A percentile compares a stretch with the other conserved stretches of the same genome.
Conservation (phyloP, 2,888 invertebrate genomes). For the Drosophila pullipes region DNA sequence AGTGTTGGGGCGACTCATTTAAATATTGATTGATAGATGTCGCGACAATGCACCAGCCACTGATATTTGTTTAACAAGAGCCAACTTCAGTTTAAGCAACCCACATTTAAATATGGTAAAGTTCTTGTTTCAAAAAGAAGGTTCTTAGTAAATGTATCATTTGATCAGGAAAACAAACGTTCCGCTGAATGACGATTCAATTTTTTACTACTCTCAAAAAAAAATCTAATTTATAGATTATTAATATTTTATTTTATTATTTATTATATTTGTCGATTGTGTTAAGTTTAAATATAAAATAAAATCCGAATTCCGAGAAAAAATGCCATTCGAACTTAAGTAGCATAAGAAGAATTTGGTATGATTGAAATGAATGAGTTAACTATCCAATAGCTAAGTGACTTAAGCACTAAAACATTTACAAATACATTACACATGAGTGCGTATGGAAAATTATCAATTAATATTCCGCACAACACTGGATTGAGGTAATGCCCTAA, state of each 20-base stretch:
- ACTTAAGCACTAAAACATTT: not conserved
- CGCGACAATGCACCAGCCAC: not conserved
- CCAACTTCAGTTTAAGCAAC: not conserved
- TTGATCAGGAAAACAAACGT: not conserved
- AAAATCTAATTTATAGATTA: not conserved
- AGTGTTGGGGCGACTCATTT: conserved; percentile 13
- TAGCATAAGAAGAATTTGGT: not conserved
- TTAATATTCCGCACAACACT: not conserved
- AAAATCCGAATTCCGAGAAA: not conserved
- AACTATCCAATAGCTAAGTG: not conserved
- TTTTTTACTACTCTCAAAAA: too few species aligned
- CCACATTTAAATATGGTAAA: not conserved
- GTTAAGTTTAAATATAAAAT: not conserved
- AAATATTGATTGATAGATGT: conserved; percentile 23
- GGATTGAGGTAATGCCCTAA: not conserved
- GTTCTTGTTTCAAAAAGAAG: not conserved
- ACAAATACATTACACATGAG: not conserved
- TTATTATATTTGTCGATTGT: not conserved
- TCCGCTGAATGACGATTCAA: not conserved
- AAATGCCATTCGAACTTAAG: fast-evolving
- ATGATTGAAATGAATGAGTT: not conserved
- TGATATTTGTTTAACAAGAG: conserved; percentile 3
- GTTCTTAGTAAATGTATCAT: not conserved
- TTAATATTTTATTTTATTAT: not conserved
- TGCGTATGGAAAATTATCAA: not conserved